Evolutionary conservation across 1,140 invertebrate genomes (phyloP).

Genomic region (Leptonema lineaticorne): DNA sequence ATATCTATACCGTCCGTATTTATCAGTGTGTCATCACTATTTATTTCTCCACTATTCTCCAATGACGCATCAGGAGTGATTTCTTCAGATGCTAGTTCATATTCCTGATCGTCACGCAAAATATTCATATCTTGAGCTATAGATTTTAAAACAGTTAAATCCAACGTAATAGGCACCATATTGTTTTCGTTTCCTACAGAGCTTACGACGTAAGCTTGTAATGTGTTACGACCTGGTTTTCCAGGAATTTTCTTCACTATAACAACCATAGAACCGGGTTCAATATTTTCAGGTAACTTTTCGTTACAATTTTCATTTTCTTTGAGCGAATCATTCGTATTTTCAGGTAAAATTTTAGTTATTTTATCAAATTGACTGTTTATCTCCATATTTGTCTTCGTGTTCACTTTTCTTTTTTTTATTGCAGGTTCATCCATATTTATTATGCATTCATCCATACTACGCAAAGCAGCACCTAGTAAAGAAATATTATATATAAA

Average conservation of each 20-base stretch:
- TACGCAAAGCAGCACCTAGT: conserved; percentile 12
- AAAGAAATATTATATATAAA: conserved; percentile 4
- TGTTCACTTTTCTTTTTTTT: neutral
- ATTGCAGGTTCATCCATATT: neutral
- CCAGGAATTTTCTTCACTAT: conserved; percentile 38
- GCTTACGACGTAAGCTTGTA: conserved; percentile 42
- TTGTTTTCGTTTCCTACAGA: conserved; percentile 27
- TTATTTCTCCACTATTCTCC: neutral
- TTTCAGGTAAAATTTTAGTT: neutral
- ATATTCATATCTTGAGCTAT: conserved; percentile 24
- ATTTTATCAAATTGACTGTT: neutral
- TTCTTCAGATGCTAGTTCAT: neutral
- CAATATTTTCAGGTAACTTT: conserved; percentile 22
- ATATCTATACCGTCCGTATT: neutral
- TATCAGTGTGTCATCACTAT: neutral
- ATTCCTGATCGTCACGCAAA: neutral
- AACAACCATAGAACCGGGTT: conserved; percentile 46
- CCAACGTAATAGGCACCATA: conserved; percentile 21
- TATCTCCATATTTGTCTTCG: neutral
- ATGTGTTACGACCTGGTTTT: conserved; percentile 41
- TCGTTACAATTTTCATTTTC: neutral
- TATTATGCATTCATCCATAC: neutral
- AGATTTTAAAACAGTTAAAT: conserved; percentile 9
- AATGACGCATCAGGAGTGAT: no score
- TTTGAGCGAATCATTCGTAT: neutral